Evolutionary conservation across 2,888 invertebrate species (phyloP).

Genomic region (Ypsolopha sequella): DNA sequence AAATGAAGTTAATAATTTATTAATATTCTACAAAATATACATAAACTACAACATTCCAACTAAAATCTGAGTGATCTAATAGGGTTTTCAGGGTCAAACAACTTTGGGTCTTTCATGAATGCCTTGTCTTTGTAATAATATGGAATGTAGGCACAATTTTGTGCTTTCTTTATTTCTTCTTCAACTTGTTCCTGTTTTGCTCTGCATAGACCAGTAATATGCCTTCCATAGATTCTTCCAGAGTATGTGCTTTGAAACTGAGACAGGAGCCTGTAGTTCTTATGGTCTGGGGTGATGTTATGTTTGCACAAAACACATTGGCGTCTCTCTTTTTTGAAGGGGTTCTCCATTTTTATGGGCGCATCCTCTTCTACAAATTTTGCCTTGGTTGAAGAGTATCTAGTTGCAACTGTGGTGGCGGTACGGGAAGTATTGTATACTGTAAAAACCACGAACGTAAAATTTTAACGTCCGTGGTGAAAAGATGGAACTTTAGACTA

Average conservation of each 20-base stretch:
- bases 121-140: constrained; percentile 82
- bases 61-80: constrained; percentile 84
- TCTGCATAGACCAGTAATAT: constrained; percentile 94
- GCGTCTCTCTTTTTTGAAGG: constrained; percentile 79
- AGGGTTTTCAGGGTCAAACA: constrained; percentile 91
- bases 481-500: too few species aligned
- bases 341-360: constrained; percentile 79
- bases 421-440: background rate
- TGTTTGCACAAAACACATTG: constrained; percentile 87
- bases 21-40: too few species aligned
- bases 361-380: constrained; percentile 30
- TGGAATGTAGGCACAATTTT: constrained; percentile 86
- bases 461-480: too few species aligned
- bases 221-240: constrained; percentile 90
- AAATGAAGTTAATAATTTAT: too few species aligned
- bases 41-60: constrained; percentile 8
- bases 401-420: background rate
- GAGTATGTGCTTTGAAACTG: constrained; percentile 98
- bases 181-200: constrained; percentile 82
- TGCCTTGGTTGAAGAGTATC: constrained; percentile 13
- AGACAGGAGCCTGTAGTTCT: constrained; percentile 90
- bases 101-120: constrained; percentile 88
- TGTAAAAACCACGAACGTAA: constrained; percentile 5
- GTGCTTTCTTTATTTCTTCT: constrained; percentile 80
- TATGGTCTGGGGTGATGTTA: constrained; percentile 87